Evolutionary conservation across 2,113 vertebrate genomes (phyloP).

Genomic region (Polyodon spathula): DNA sequence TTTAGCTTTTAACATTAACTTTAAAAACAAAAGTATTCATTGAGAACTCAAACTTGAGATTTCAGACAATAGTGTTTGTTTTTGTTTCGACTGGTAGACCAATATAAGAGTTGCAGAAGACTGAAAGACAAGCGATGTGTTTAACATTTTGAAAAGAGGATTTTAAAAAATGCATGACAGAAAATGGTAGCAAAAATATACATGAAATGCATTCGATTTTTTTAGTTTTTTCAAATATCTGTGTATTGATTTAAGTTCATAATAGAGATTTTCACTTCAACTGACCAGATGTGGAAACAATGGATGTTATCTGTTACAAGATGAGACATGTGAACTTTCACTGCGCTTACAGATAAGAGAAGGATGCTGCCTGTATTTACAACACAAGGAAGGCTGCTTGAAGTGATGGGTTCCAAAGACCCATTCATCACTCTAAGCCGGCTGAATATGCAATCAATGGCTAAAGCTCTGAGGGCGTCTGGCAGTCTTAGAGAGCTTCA

Average conservation of each 20-base stretch:
- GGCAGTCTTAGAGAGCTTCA: conserved; percentile 10
- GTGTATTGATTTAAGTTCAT: conserved; percentile 1
- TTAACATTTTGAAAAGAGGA: too few relatives aligned
- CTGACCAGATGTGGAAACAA: conserved; percentile 17
- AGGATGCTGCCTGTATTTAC: conserved; percentile 14
- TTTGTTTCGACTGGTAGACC: too few relatives aligned
- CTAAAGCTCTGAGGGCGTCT: conserved; percentile 10
- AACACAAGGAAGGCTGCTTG: conserved; percentile 16
- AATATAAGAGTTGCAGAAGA: too few relatives aligned
- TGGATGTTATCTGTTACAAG: conserved; percentile 15
- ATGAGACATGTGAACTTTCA: conserved; percentile 11
- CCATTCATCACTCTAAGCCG: conserved; percentile 26
- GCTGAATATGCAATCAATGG: conserved; percentile 30
- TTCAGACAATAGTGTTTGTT: too few relatives aligned
- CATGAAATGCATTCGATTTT: neutral
- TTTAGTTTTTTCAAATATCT: neutral
- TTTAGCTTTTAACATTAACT: too few relatives aligned
- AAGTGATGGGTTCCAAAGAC: conserved; percentile 21
- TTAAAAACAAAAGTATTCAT: too few relatives aligned
- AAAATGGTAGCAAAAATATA: neutral
- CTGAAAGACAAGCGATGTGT: too few relatives aligned
- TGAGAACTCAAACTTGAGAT: too few relatives aligned
- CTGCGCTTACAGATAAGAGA: conserved; percentile 15
- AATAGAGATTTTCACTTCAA: conserved; percentile 5
- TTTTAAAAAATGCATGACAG: neutral